A percentile compares a stretch with the other conserved stretches of the same genome.
phyloP scores from a whole-genome alignment of 1,140 invertebrate genomes.

The Solen grandis region DNA sequence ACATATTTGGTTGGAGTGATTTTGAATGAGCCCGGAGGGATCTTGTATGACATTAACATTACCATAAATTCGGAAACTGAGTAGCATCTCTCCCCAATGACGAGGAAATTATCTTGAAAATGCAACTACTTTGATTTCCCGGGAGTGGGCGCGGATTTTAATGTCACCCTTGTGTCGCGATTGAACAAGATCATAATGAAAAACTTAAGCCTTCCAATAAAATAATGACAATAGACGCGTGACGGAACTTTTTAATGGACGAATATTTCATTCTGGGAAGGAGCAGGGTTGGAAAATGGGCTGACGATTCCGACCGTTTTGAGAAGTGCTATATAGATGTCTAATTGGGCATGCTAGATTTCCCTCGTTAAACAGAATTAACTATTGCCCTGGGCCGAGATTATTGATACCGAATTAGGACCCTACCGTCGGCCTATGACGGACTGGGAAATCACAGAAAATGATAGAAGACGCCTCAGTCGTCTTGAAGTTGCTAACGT shows the following conservation, averaged over 20 bases:
- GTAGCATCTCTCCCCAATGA: too few species aligned
- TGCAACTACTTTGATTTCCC: slow-evolving; percentile 54
- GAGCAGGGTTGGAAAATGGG: slow-evolving; percentile 13
- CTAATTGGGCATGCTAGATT: slow-evolving; percentile 48
- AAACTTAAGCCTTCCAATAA: slow-evolving; percentile 30
- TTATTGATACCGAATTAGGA: slow-evolving; percentile 24
- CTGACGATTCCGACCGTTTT: slow-evolving; percentile 11
- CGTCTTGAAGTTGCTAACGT: not conserved
- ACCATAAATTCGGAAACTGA: too few species aligned
- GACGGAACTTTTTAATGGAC: slow-evolving; percentile 47
- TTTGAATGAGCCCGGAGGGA: too few species aligned
- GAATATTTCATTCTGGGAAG: slow-evolving; percentile 49
- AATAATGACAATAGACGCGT: slow-evolving; percentile 47
- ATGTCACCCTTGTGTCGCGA: slow-evolving; percentile 40
- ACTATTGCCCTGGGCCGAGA: slow-evolving; percentile 1
- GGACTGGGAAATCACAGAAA: slow-evolving; percentile 41
- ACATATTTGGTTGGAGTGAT: too few species aligned
- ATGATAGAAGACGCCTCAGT: not conserved
- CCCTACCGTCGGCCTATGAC: slow-evolving; percentile 20
- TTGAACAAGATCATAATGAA: slow-evolving; percentile 49
- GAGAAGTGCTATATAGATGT: slow-evolving; percentile 32
- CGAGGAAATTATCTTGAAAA: slow-evolving; percentile 43
- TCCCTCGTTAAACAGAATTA: slow-evolving; percentile 13
- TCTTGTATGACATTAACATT: too few species aligned
- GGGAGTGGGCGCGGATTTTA: slow-evolving; percentile 44